Conservation (phyloP, 2,797 vertebrate species). For the Schizopygopsis pylzovi region DNA sequence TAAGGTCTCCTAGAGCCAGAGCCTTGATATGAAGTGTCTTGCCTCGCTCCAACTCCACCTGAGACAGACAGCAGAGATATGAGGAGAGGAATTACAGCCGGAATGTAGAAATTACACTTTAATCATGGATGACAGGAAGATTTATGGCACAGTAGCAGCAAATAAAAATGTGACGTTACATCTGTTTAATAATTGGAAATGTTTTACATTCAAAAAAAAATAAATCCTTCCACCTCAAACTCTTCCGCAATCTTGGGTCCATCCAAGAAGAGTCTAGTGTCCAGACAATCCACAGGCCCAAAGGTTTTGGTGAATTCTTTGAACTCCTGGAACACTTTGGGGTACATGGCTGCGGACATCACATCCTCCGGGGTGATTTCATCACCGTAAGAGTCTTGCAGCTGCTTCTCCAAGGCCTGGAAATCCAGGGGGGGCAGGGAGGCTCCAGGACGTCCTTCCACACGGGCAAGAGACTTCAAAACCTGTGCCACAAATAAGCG, state of each 20-base stretch:
- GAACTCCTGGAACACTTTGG: conserved; percentile 90
- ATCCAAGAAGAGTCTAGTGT: conserved; percentile 91
- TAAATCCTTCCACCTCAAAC: conserved; percentile 82
- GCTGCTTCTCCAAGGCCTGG: conserved; percentile 78
- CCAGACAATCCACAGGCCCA: conserved; percentile 90
- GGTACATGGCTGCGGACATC: conserved; percentile 93
- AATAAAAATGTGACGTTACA: background rate
- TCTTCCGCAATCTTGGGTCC: conserved; percentile 93
- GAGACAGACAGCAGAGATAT: conserved; percentile 27
- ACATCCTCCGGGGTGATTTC: conserved; percentile 90
- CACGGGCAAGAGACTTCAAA: conserved; percentile 84
- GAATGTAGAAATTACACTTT: background rate
- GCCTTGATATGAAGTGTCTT: conserved; percentile 96
- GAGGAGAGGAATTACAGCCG: conserved; percentile 3
- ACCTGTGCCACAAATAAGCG: conserved; percentile 74
- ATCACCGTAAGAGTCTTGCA: conserved; percentile 77
- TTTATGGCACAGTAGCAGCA: conserved; percentile 30
- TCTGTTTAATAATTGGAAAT: conserved; percentile 3
- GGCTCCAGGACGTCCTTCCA: conserved; percentile 91
- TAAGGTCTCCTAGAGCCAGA: conserved; percentile 91
- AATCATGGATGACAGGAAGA: conserved; percentile 41
- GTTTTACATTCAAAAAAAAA: background rate
- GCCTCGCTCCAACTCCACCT: conserved; percentile 94
- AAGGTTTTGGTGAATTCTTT: conserved; percentile 87
- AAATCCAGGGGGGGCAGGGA: conserved; percentile 86